These are phyloP conservation scores for Cephalopholis sonnerati DNA, from an alignment of 2,113 vertebrate species.

Conservation along the genomic window DNA sequence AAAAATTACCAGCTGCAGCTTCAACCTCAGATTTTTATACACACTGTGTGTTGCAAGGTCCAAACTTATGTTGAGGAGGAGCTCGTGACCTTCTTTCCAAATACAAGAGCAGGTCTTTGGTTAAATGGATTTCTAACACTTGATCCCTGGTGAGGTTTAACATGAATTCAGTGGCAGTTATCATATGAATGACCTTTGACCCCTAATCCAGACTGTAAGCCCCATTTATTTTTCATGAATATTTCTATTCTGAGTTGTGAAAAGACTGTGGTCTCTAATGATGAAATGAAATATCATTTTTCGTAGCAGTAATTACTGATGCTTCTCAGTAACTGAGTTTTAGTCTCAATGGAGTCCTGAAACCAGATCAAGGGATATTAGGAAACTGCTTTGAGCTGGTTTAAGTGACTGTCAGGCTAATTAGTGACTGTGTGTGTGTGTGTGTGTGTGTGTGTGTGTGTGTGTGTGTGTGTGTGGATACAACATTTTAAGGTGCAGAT, in stretches of 20 bases:
- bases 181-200: conserved; percentile 49
- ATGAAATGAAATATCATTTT: conserved; percentile 71
- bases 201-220: conserved; percentile 48
- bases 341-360: conserved; percentile 62
- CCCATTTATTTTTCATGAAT: conserved; percentile 48
- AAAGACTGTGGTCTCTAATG: conserved; percentile 66
- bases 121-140: neutral
- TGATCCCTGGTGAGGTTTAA: neutral
- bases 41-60: neutral
- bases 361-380: conserved; percentile 71
- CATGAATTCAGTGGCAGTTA: conserved; percentile 7
- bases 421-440: conserved; percentile 24
- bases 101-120: neutral
- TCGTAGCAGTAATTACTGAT: conserved; percentile 73
- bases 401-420: conserved; percentile 58
- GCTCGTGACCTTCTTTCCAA: neutral
- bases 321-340: conserved; percentile 67
- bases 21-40: neutral
- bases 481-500: conserved; percentile 7
- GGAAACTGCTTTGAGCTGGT: conserved; percentile 56
- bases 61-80: neutral
- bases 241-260: conserved; percentile 61
- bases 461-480: neutral
- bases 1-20: too few relatives aligned
- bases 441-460: neutral